Conservation (phyloP, 2,113 vertebrate genomes). For the Pygoscelis adeliae region DNA sequence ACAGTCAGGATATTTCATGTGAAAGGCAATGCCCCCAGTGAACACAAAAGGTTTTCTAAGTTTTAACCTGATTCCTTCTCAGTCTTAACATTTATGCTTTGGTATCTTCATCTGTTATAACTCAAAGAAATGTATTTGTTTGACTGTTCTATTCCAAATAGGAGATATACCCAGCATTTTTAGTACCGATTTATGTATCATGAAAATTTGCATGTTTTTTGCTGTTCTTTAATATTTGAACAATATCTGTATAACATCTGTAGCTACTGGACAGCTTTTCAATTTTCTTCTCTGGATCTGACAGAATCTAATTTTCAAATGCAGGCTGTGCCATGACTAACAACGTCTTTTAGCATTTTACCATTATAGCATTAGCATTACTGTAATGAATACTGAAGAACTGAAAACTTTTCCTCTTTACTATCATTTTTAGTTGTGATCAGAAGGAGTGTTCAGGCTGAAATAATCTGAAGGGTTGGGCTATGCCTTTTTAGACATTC, state of each 20-base stretch:
- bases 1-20: not conserved
- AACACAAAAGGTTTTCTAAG: not conserved
- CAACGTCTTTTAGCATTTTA: not conserved
- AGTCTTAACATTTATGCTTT: not conserved
- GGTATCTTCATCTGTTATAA: not conserved
- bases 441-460: not conserved
- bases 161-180: not conserved
- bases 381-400: not conserved
- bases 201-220: not conserved
- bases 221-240: not conserved
- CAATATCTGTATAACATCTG: not conserved
- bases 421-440: not conserved
- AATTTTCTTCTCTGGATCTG: not conserved
- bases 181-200: not conserved
- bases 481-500: not conserved
- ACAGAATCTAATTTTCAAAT: not conserved
- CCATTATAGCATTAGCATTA: not conserved
- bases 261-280: not conserved
- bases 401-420: not conserved
- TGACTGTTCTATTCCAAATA: not conserved
- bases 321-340: not conserved
- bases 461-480: not conserved
- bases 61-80: not conserved
- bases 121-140: not conserved
- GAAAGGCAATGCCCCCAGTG: not conserved